Evolutionary conservation across 1,140 invertebrate genomes (phyloP).

Genomic region (Laupala kohalensis): DNA sequence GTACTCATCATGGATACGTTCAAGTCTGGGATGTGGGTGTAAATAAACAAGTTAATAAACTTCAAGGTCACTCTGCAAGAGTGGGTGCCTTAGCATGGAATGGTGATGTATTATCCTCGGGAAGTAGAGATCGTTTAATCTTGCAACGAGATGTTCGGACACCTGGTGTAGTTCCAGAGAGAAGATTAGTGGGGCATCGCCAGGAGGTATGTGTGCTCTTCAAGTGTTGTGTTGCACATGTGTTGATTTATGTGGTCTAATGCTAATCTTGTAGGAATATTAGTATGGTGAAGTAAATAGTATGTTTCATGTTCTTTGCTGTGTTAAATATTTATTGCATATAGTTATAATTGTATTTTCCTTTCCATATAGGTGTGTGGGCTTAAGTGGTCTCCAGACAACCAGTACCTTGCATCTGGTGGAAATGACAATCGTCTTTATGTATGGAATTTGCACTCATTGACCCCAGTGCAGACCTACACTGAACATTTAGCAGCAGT

Average conservation of each 20-base stretch:
- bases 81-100: conserved; percentile 97
- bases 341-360: neutral
- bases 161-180: conserved; percentile 55
- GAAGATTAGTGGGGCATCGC: conserved; percentile 76
- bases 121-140: conserved; percentile 87
- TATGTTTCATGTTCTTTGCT: no score
- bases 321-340: neutral
- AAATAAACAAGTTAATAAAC: conserved; percentile 84
- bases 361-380: conserved; percentile 60
- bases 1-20: conserved; percentile 91
- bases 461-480: conserved; percentile 87
- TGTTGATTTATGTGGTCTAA: no score
- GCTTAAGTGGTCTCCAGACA: conserved; percentile 98
- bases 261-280: no score
- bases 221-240: no score
- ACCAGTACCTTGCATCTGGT: conserved; percentile 93
- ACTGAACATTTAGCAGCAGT: conserved; percentile 96
- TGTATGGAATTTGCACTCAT: conserved; percentile 90
- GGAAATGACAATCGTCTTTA: conserved; percentile 98
- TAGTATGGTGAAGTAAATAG: no score
- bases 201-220: conserved; percentile 64
- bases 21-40: conserved; percentile 95
- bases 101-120: conserved; percentile 90
- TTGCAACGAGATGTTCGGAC: conserved; percentile 88
- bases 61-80: conserved; percentile 83